Evolutionary conservation across 1,140 invertebrate species (phyloP).

Genomic region (Sesamia nonagrioides): DNA sequence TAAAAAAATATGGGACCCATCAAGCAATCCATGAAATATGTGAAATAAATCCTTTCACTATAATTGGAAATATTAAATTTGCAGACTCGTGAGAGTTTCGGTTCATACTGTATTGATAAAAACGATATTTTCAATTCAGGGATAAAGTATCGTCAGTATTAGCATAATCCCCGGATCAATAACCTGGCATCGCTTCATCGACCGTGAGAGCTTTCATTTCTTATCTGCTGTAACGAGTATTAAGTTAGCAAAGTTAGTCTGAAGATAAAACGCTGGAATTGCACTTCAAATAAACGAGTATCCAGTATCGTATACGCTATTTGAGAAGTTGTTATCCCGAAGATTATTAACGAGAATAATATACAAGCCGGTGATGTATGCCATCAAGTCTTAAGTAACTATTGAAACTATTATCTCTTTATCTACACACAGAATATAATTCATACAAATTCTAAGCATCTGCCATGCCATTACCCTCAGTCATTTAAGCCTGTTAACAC

Average conservation of each 20-base stretch:
- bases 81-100: not conserved
- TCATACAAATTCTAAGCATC: conserved; percentile 79
- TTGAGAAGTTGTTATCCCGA: conserved; percentile 17
- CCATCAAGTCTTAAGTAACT: conserved; percentile 47
- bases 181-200: conserved; percentile 7
- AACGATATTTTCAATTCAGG: conserved; percentile 1
- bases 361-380: conserved; percentile 8
- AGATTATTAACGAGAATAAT: conserved; percentile 26
- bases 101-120: not conserved
- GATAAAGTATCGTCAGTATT: not conserved
- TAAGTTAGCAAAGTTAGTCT: conserved; percentile 34
- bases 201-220: conserved; percentile 41
- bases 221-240: conserved; percentile 36
- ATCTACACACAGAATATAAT: conserved; percentile 70
- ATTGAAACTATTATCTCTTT: conserved; percentile 57
- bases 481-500: conserved; percentile 81
- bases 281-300: conserved; percentile 23
- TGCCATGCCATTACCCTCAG: conserved; percentile 81
- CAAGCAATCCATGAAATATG: not conserved
- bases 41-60: not conserved
- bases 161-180: conserved; percentile 15
- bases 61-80: not conserved
- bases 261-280: conserved; percentile 22
- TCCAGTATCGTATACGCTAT: not conserved
- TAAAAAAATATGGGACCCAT: not conserved